Conservation (phyloP, 37 sponge, comb jelly and placozoan genomes). For the Halisarca cf. caerulea region DNA sequence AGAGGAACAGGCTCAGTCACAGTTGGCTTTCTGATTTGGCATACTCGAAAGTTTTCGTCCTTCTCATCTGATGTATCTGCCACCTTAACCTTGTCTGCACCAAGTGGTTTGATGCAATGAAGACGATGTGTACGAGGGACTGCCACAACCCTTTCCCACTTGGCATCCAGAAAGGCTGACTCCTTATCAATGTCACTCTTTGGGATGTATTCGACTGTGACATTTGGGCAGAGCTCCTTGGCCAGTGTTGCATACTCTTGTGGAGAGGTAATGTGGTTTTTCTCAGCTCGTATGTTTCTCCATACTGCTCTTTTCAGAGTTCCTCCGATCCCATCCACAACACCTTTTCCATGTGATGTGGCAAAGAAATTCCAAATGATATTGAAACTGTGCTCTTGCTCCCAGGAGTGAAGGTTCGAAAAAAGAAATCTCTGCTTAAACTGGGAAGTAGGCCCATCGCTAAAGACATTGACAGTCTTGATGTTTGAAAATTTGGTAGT, state of each 20-base stretch:
- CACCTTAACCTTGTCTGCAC: constrained; percentile 22
- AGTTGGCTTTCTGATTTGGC: no score
- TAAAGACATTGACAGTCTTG: no score
- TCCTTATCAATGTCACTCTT: neutral
- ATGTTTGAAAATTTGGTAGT: no score
- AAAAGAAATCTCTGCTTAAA: no score
- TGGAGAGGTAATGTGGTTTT: neutral
- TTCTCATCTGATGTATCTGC: constrained; percentile 25
- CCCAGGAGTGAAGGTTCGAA: no score
- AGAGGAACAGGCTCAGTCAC: no score
- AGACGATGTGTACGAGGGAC: constrained; percentile 32
- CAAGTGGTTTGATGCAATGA: constrained; percentile 24
- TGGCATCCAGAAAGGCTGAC: neutral
- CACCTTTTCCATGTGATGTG: no score
- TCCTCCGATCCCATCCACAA: constrained; percentile 52
- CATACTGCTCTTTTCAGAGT: constrained; percentile 42
- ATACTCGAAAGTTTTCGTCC: neutral
- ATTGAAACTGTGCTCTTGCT: no score
- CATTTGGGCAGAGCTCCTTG: constrained; percentile 10
- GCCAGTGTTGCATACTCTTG: constrained; percentile 36
- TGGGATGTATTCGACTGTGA: constrained; percentile 9
- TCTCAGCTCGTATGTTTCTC: constrained; percentile 31
- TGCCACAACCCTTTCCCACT: constrained; percentile 21
- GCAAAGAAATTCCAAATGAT: no score
- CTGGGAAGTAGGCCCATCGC: no score